Percentiles rank a stretch among this genome's conserved stretches.
Conservation (phyloP, 1,140 invertebrate species). For the Heterodera schachtii region DNA sequence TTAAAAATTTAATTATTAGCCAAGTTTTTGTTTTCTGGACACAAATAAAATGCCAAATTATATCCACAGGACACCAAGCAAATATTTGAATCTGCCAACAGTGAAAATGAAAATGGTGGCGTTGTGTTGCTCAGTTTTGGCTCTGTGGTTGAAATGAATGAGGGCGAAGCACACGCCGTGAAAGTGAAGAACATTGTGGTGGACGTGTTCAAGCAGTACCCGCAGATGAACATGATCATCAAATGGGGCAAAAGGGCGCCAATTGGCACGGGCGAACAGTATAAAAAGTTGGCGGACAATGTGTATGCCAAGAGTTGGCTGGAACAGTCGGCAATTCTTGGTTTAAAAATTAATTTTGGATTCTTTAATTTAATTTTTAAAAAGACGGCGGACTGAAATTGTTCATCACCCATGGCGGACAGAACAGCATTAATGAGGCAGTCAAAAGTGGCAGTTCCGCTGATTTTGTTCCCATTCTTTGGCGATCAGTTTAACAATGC, state of each 20-base stretch:
- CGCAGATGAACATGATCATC: conserved; percentile 47
- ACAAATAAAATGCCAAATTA: background rate
- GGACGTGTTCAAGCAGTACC: conserved; percentile 44
- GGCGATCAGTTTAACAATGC: conserved; percentile 46
- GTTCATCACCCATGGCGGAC: conserved; percentile 19
- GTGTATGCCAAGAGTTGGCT: conserved; percentile 71
- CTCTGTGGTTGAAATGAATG: conserved; percentile 40
- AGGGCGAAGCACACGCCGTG: background rate
- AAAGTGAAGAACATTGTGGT: conserved; percentile 42
- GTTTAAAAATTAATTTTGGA: conserved; percentile 59
- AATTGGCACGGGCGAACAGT: conserved; percentile 7
- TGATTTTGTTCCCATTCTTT: conserved; percentile 73
- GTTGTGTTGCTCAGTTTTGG: conserved; percentile 49
- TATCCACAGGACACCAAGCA: conserved; percentile 28
- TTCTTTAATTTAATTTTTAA: background rate
- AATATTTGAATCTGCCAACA: conserved; percentile 26
- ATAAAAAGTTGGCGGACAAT: conserved; percentile 48
- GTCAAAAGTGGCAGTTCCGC: conserved; percentile 76
- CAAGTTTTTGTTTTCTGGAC: background rate
- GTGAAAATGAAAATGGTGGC: background rate
- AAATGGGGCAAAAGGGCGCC: conserved; percentile 22
- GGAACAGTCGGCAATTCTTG: conserved; percentile 74
- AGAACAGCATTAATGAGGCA: conserved; percentile 20
- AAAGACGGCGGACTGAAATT: conserved; percentile 69
- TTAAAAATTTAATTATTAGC: no score